Evolutionary conservation across 2,888 invertebrate genomes (phyloP).

Genomic region (Opisthograptis luteolata): DNA sequence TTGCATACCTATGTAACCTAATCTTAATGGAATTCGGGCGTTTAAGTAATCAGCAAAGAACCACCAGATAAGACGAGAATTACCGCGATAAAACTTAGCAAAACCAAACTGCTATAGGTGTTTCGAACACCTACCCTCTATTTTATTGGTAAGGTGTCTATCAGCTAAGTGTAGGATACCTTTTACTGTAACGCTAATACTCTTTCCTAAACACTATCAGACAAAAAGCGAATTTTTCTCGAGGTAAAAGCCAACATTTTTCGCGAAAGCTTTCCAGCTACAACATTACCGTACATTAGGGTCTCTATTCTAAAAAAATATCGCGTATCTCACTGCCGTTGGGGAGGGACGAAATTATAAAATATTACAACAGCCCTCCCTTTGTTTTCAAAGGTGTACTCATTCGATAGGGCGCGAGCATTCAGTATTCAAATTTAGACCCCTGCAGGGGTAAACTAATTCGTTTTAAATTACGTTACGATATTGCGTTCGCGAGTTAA

Average conservation of each 20-base stretch:
- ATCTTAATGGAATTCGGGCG: not conserved
- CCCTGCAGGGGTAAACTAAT: constrained; percentile 79
- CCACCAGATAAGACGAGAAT: too few species aligned
- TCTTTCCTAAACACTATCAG: constrained; percentile 59
- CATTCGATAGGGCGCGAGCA: constrained; percentile 64
- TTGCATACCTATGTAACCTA: not conserved
- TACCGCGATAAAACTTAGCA: constrained; percentile 8
- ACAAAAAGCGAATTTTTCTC: constrained; percentile 58
- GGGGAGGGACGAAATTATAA: constrained; percentile 70
- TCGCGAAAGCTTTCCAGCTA: constrained; percentile 64
- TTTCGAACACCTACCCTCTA: constrained; percentile 12
- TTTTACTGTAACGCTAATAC: constrained; percentile 37
- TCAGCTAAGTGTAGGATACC: constrained; percentile 35
- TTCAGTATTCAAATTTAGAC: constrained; percentile 78
- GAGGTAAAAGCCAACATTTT: constrained; percentile 66
- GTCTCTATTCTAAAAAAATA: constrained; percentile 70
- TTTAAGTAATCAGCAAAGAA: not conserved
- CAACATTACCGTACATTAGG: constrained; percentile 68
- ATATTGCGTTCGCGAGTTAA: constrained; percentile 77
- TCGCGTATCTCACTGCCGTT: constrained; percentile 50
- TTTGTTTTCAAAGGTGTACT: constrained; percentile 76
- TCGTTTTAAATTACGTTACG: constrained; percentile 84
- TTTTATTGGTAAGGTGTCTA: constrained; percentile 33
- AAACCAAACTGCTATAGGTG: not conserved
- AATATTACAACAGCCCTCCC: constrained; percentile 71